Conservation (phyloP, 2,888 invertebrate species). For the Salticus scenicus region DNA sequence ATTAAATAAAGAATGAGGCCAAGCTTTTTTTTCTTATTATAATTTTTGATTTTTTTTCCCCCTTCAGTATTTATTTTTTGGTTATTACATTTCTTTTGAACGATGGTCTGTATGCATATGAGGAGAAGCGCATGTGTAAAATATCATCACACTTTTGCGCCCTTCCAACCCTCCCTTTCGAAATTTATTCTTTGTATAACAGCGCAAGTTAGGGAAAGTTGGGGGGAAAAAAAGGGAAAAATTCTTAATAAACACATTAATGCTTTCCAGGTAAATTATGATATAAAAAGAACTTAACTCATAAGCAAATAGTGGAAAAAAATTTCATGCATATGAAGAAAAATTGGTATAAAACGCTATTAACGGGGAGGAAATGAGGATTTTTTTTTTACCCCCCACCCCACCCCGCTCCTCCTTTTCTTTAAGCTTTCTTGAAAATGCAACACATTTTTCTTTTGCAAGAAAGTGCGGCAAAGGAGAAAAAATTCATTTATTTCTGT, state of each 20-base stretch:
- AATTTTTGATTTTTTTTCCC: constrained; percentile 1
- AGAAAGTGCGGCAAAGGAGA: constrained; percentile 14
- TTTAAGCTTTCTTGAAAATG: constrained; percentile 40
- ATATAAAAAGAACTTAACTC: constrained; percentile 58
- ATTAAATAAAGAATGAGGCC: constrained; percentile 65
- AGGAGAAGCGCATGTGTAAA: neutral
- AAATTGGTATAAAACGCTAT: constrained; percentile 66
- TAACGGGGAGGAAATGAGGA: constrained; percentile 27
- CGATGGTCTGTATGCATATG: constrained; percentile 17
- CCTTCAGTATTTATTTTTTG: constrained; percentile 3
- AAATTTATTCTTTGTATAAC: constrained; percentile 50
- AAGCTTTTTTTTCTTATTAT: constrained; percentile 26
- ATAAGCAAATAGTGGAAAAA: constrained; percentile 57
- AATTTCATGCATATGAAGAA: constrained; percentile 55
- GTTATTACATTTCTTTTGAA: constrained; percentile 58
- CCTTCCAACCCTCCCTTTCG: too few relatives aligned
- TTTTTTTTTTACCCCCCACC: constrained; percentile 19
- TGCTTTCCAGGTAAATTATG: constrained; percentile 50
- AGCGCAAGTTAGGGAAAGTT: neutral
- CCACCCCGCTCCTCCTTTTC: neutral
- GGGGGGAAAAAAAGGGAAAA: constrained; percentile 23
- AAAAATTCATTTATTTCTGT: constrained; percentile 66
- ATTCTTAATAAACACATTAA: constrained; percentile 65
- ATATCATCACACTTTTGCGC: constrained; percentile 37
- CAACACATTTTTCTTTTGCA: constrained; percentile 60